Percentiles rank a stretch among this genome's conserved stretches.
Evolutionary conservation across 2,113 vertebrate species (phyloP).

Genomic region (Nematolebias whitei): DNA sequence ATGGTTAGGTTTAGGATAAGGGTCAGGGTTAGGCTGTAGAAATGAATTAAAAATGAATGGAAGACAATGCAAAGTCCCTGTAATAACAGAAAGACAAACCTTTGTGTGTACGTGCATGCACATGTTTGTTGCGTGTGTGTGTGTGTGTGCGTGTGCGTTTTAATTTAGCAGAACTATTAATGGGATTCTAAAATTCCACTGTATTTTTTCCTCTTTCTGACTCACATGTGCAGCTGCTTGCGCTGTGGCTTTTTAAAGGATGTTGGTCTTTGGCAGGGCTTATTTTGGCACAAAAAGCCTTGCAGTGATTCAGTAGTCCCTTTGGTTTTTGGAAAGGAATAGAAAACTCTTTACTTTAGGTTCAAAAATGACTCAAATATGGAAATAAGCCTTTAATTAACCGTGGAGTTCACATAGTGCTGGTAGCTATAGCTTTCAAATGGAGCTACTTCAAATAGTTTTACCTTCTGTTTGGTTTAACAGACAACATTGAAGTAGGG

Average conservation of each 20-base stretch:
- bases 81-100: too few species aligned
- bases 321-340: constrained; percentile 45
- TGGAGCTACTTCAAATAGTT: constrained; percentile 19
- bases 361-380: constrained; percentile 48
- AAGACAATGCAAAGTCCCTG: too few species aligned
- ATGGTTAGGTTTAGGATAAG: too few species aligned
- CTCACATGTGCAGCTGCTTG: constrained; percentile 72
- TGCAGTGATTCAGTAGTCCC: constrained; percentile 49
- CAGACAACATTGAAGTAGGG: neutral
- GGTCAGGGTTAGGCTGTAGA: too few species aligned
- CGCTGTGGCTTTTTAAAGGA: constrained; percentile 65
- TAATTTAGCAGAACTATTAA: constrained; percentile 60
- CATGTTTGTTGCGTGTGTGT: too few species aligned
- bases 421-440: constrained; percentile 25
- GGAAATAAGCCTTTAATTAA: constrained; percentile 60
- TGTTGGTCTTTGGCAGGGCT: constrained; percentile 60
- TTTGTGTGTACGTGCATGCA: too few species aligned
- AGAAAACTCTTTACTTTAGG: constrained; percentile 43
- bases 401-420: constrained; percentile 18
- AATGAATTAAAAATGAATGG: too few species aligned
- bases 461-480: constrained; percentile 34
- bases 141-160: constrained; percentile 24
- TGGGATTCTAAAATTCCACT: constrained; percentile 60
- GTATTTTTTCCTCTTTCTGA: constrained; percentile 63
- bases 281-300: constrained; percentile 57